Conservation (phyloP, 2,113 vertebrate species). For the Saiga tatarica region DNA sequence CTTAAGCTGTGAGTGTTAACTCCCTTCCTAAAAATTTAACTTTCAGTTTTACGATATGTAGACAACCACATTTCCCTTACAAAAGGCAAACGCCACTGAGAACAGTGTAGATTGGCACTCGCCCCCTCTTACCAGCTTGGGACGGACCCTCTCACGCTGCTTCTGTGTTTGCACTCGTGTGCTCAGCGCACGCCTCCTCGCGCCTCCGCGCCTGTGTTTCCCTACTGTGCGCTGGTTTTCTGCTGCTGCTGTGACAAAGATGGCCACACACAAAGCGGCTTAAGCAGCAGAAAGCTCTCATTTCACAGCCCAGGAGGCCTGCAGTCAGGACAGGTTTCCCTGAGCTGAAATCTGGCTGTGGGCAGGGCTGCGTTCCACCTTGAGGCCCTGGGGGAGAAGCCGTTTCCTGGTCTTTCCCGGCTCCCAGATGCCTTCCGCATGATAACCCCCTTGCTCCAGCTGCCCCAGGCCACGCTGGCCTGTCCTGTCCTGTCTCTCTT, state of each 20-base stretch:
- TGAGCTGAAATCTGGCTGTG: not conserved
- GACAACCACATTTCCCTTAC: not conserved
- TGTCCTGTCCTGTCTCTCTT: not conserved
- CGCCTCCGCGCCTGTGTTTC: rapidly evolving
- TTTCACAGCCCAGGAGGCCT: not conserved
- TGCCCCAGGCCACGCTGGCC: not conserved
- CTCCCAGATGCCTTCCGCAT: not conserved
- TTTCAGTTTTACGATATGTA: rapidly evolving
- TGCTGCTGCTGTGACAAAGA: not conserved
- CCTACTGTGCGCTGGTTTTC: not conserved
- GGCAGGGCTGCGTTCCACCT: not conserved
- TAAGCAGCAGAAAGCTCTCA: not conserved
- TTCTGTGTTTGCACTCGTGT: rapidly evolving
- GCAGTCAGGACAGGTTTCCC: not conserved
- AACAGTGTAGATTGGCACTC: not conserved
- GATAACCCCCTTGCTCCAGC: not conserved
- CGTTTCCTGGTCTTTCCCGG: not conserved
- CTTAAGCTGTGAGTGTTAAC: not conserved
- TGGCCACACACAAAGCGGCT: not conserved
- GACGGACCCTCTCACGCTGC: not conserved
- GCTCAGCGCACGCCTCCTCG: not conserved
- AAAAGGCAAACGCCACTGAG: not conserved
- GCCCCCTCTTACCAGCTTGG: not conserved
- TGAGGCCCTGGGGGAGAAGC: not conserved
- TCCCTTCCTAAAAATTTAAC: not conserved